Base-by-base conservation (phyloP, 2,888 invertebrate genomes). In the Hyposoter dolosus region DNA sequence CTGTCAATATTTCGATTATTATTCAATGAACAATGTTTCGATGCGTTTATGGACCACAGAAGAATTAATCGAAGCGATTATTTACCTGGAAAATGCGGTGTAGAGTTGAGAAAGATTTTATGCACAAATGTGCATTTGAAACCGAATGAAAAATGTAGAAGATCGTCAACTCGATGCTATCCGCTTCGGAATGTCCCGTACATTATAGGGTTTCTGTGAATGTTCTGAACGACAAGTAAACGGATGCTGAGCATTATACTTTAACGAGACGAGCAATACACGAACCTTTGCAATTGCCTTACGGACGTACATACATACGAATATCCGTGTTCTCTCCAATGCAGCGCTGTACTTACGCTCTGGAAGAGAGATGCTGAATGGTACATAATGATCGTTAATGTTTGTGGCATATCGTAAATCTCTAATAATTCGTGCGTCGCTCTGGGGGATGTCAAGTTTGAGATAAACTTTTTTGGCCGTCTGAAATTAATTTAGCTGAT, bases 241-340 rank as follows among this genome's bases (percentile, higher is more conserved):
- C 84, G 84, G 84, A 85, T 82, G 82, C 78, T 50, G 82, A 78
- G 74, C 76, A 82, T 85, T 82, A 85, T 78, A 66, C 74, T 77
- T 82, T 69, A 65, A 82, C 78, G 85, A 78, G 74, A 82, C 35
- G 76, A 63, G 77, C 77, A 69, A 82, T 69, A 63, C 47, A 69
- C 66, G n/a, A 43, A 19, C 23, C 35, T 40, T 19, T 15, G 15
- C 72, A 9, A 53, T n/a, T 32, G 43, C 32, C 63, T 10, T 40
- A 35, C 7, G 15, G 35, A 40, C 40, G 43, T 19, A 53, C 3
- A 7, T n/a, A 53, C 19, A 7, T 9, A 19, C 4, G 19, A 19
- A 10, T 6, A 23, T 23, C 12, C 12, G 19, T 19, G 19, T 68
- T 12, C 15, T 43, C 23, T 68, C 15, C 43, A 43, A 23, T 43